Evolutionary conservation across 2,113 vertebrate species (phyloP), one percentile per base, ranked within the genome.

Genomic region (Dicerorhinus sumatrensis): DNA sequence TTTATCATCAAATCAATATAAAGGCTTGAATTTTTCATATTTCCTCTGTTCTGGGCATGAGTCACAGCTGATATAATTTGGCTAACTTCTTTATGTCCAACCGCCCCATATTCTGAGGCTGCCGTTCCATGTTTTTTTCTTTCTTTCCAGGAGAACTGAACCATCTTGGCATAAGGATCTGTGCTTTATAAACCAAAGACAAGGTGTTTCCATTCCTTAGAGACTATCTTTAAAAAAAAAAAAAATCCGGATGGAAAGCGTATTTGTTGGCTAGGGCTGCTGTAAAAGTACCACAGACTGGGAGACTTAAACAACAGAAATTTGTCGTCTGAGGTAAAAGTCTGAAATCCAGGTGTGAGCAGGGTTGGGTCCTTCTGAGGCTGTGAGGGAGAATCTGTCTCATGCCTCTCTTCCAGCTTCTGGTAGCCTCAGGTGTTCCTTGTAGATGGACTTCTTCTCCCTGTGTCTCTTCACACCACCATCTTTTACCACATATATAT

Each of bases 21-120:
- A 81, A 96, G 75, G 79, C 42, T 83, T 93, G 60, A 23, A 11
- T 56, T 88, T 97, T 97, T 95, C 5, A 0, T 91, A 54, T 31
- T 93, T 93, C 60, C 89, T 69, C 36, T 96, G 94, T 75, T 18
- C 17, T 2, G 29, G 63, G 33, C 63, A 20, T 77, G 79, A 97
- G 14, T 92, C 95, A 18, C 17, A 51, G 29, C 20, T 8, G 27
- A 72, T n/a, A n/a, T 2, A 73, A 13, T 6, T 31, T 67, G 63
- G 46, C 46, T 21, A 39, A 69, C 29, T 89, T 92, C 84, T 92
- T 70, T 86, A 36, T 9, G n/a, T 77, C 65, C 39, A 46, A 1
- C 4, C 11, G 11, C 25, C 31, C 29, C 9, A 5, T 51, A 27
- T 79, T 63, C 51, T 14, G n/a, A 89, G 48, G 51, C 51, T 69